Evolutionary conservation across 2,888 invertebrate genomes (phyloP).

Genomic region (Vannuccia rotundouncinata): DNA sequence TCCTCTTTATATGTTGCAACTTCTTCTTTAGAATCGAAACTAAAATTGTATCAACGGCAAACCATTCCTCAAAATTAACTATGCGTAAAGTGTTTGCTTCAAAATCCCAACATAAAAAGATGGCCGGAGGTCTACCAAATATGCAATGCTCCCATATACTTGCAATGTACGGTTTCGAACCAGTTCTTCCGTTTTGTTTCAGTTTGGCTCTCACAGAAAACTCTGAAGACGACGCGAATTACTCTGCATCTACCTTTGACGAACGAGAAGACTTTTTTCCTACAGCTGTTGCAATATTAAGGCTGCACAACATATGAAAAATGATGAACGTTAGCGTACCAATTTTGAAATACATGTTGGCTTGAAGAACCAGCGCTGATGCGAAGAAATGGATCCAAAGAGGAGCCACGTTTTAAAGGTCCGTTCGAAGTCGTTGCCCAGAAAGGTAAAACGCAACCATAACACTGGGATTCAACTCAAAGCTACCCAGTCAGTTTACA

Average conservation of each 20-base stretch:
- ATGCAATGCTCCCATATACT: slow-evolving; percentile 9
- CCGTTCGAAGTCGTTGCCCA: background rate
- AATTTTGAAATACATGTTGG: slow-evolving; percentile 8
- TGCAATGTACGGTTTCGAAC: background rate
- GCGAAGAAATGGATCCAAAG: too few species aligned
- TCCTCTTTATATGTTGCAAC: too few species aligned
- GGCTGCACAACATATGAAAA: background rate
- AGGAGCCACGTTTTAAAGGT: too few species aligned
- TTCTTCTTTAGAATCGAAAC: too few species aligned
- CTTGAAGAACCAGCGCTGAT: background rate
- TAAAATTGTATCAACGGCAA: too few species aligned
- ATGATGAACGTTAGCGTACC: background rate
- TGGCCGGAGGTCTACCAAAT: background rate
- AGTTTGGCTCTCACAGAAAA: background rate
- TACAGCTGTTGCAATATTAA: background rate
- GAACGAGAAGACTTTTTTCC: background rate
- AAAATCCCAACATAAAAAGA: background rate
- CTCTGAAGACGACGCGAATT: background rate
- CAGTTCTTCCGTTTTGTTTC: background rate
- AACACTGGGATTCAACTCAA: background rate
- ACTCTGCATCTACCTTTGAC: background rate
- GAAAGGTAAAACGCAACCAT: slow-evolving; percentile 19
- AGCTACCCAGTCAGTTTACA: background rate
- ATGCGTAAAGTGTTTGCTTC: background rate
- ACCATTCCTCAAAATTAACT: too few species aligned